phyloP scores from a whole-genome alignment of 1,140 invertebrate genomes.

The Chironomus tepperi region DNA sequence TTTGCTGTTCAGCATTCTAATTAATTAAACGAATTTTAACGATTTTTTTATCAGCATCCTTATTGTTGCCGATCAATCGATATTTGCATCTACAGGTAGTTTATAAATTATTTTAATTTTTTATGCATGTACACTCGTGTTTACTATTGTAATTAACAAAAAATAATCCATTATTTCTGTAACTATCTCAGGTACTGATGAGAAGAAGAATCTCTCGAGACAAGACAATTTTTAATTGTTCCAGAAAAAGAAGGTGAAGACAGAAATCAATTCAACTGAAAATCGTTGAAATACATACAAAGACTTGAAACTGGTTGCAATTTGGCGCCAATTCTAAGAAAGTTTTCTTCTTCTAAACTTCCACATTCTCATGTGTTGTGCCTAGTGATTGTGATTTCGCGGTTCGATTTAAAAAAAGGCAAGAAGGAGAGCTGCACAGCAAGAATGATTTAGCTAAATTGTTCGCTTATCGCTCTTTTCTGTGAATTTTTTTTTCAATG shows the following conservation, averaged over 20 bases:
- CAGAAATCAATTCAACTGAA: background rate
- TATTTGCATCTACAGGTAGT: too few relatives aligned
- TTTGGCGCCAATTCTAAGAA: conserved; percentile 9
- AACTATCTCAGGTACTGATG: too few relatives aligned
- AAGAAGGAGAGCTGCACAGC: background rate
- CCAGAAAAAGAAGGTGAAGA: background rate
- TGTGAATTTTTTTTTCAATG: background rate
- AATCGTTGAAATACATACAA: background rate
- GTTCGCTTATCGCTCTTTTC: background rate
- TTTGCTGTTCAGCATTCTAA: too few relatives aligned
- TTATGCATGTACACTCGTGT: too few relatives aligned
- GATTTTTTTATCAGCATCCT: too few relatives aligned
- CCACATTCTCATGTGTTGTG: background rate
- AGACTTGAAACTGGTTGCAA: background rate
- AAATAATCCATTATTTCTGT: too few relatives aligned
- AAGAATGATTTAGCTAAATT: background rate
- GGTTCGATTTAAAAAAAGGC: background rate
- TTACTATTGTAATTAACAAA: too few relatives aligned
- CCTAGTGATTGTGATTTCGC: too few relatives aligned
- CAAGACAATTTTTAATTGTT: background rate
- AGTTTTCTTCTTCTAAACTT: background rate
- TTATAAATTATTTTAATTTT: too few relatives aligned
- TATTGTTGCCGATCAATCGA: too few relatives aligned
- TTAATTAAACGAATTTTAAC: too few relatives aligned
- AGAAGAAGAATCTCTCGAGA: too few relatives aligned